Base-by-base conservation (phyloP, 2,888 invertebrate genomes). In the Meteorus colon region DNA sequence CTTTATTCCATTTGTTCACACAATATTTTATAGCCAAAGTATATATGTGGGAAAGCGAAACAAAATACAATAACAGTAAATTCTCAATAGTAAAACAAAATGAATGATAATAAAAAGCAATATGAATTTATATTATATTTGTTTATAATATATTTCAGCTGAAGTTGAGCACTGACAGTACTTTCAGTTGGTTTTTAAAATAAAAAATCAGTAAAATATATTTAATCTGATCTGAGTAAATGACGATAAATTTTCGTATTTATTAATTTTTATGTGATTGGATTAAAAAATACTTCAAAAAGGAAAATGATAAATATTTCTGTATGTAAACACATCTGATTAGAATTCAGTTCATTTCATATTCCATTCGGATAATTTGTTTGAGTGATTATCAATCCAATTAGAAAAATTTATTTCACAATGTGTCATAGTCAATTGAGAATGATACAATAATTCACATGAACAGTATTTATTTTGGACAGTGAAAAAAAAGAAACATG, bases 1-100 rank as follows among this genome's bases (percentile, higher is more conserved):
- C 55, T 55, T 55, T 55, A 19, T 55, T 55, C 55, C 55, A 55
- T 55, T 55, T 55, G n/a, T 55, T 55, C 19, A 19, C 19, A 19
- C 19, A 19, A 55, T 55, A 55, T 55, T 55, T 19, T 19, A 19
- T 8, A 6, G 55, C 8, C 4, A 19, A 41, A 55, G n/a, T 55
- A 55, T 19, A 19, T 55, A 4, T 5, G 8, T 5, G n/a, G n/a
- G 19, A 2, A 19, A 55, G 19, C n/a, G 10, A 55, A 19, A 55
- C n/a, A 55, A 55, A 1, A 55, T 19, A 19, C 6, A 55, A 55
- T 12, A 55, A 55, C 19, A 55, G 8, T 19, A 55, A 55, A 55
- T n/a, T n/a, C 8, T 19, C 4, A 19, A 55, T 55, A 16, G 14
- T 48, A n/a, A 48, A 48, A n/a, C 19, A 19, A 24, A 55, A 19